Evolutionary conservation across 2,113 vertebrate species (phyloP).

Genomic region (Gallinago paraguaiae): DNA sequence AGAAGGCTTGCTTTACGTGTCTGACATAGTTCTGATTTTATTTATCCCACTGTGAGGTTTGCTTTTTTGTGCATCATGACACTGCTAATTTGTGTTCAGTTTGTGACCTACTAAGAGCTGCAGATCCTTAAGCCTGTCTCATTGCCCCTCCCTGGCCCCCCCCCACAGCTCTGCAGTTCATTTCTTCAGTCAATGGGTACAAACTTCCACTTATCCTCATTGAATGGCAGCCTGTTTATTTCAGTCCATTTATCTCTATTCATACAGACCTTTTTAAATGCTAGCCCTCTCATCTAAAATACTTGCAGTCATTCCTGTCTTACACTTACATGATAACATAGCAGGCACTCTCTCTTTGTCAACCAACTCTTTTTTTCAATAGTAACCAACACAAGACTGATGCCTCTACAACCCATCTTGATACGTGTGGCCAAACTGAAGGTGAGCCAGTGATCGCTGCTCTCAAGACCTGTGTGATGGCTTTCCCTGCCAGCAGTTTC

Average conservation of each 20-base stretch:
- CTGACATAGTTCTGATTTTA: background rate
- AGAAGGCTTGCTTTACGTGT: background rate
- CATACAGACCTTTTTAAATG: background rate
- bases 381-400: background rate
- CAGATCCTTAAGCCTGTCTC: background rate
- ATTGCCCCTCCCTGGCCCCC: rapidly evolving
- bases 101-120: background rate
- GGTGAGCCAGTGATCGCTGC: rapidly evolving
- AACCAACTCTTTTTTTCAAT: background rate
- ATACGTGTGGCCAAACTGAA: background rate
- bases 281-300: background rate
- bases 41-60: background rate
- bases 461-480: background rate
- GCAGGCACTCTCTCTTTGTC: background rate
- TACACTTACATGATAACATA: background rate
- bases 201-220: background rate
- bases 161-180: background rate
- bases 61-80: background rate
- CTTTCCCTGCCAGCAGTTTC: background rate
- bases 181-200: background rate
- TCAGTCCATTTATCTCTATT: background rate
- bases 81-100: rapidly evolving
- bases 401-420: background rate
- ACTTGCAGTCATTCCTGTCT: background rate
- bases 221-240: background rate